Evolutionary conservation across 37 sponge, comb jelly and placozoan genomes (phyloP), one percentile per base, ranked within the genome.

Genomic region (Spongilla lacustris): DNA sequence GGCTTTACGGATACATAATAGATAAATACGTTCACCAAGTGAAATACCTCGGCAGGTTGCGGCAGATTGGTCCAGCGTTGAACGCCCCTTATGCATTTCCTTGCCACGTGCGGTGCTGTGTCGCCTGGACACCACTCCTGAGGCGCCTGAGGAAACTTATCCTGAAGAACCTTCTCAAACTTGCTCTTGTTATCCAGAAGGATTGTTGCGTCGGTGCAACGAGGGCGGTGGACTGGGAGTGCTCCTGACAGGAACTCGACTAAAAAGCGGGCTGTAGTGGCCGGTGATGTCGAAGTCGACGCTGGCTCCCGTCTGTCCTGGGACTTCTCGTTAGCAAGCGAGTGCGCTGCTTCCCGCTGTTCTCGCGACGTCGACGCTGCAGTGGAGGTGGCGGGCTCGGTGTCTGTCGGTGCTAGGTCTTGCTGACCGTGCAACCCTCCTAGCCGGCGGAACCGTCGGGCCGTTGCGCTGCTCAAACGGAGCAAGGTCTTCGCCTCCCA

Each of bases 1-100:
- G n/a, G n/a, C n/a, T n/a, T n/a, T n/a, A n/a, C n/a, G n/a, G n/a
- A n/a, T n/a, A n/a, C n/a, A n/a, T n/a, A n/a, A n/a, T n/a, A n/a
- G n/a, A n/a, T n/a, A n/a, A n/a, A n/a, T n/a, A n/a, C n/a, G n/a
- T n/a, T n/a, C n/a, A n/a, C n/a, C n/a, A n/a, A n/a, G 26, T 37
- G 21, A 29, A 90, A 41, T 69, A 90, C 91, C 73, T 83, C 71
- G 12, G 78, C 79, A 32, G 81, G 88, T 50, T 87, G 79, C 5
- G 92, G 94, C 37, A 91, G 31, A 67, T 71, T 69, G 22, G 79
- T 80, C 94, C 94, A 94, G 37, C 80, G 82, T 71, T 80, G 67
- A 50, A 69, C 58, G 3, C 87, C 90, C 38, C 58, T 26, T 41
- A 25, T 34, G 23, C 21, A 27, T 21, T 23, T 4, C 19, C 24